Conservation (phyloP, 2,888 invertebrate species). For the Epirrhoe tristata region DNA sequence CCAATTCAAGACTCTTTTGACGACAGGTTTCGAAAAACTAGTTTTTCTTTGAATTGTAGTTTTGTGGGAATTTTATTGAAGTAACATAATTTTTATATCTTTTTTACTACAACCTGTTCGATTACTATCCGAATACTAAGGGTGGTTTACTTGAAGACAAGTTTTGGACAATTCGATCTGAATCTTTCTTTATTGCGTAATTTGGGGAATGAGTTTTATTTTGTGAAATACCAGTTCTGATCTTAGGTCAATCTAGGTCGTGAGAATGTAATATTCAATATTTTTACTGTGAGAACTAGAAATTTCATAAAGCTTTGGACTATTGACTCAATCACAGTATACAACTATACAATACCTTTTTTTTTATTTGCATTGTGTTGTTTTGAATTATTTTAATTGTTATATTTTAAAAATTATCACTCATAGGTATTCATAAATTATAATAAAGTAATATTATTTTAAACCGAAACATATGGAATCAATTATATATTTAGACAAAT, state of each 20-base stretch:
- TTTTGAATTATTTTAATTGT: too few species aligned
- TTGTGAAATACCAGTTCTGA: constrained; percentile 48
- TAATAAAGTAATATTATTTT: too few species aligned
- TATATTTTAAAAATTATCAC: too few species aligned
- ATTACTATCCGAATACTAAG: constrained; percentile 37
- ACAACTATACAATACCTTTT: too few species aligned
- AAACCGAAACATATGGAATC: too few species aligned
- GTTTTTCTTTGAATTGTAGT: constrained; percentile 38
- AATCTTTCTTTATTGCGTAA: constrained; percentile 42
- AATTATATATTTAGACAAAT: too few species aligned
- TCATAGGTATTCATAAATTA: too few species aligned
- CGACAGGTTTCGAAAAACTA: constrained; percentile 62
- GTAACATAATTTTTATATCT: constrained; percentile 50
- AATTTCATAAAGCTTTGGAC: neutral
- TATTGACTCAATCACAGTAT: too few species aligned
- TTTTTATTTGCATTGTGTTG: too few species aligned
- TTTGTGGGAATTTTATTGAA: constrained; percentile 60
- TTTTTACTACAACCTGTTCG: constrained; percentile 63
- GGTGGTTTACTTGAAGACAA: constrained; percentile 56
- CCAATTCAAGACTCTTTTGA: constrained; percentile 49
- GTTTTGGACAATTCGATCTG: constrained; percentile 50
- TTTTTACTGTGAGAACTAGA: constrained; percentile 7
- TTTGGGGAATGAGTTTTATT: constrained; percentile 16
- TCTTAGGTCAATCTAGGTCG: constrained; percentile 46
- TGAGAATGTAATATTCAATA: constrained; percentile 24